Conservation (phyloP, 2,888 invertebrate species). For the Rhabditophanes sp. region DNA sequence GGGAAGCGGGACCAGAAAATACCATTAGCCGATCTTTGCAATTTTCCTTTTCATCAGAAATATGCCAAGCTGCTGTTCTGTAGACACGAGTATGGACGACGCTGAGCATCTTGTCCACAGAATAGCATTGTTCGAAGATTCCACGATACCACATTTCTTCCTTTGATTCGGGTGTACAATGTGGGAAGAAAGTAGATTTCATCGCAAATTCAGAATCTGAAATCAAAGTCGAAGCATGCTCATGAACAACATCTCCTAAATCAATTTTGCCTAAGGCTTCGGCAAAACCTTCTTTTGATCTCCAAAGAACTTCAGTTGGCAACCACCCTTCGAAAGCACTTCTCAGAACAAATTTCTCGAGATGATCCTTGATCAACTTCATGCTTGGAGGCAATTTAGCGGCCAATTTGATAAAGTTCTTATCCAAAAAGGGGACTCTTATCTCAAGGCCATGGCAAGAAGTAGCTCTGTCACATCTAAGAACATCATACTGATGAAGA, state of each 20-base stretch:
- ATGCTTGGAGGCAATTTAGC: conserved; percentile 29
- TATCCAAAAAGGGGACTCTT: conserved; percentile 42
- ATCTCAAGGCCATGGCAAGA: conserved; percentile 43
- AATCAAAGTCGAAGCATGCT: conserved; percentile 21
- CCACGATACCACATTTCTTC: conserved; percentile 37
- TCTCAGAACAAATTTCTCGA: conserved; percentile 36
- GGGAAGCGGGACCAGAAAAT: conserved; percentile 18
- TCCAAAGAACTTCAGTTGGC: conserved; percentile 39
- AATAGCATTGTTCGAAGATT: conserved; percentile 34
- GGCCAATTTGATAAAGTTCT: conserved; percentile 37
- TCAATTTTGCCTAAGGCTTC: conserved; percentile 41
- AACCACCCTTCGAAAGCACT: conserved; percentile 37
- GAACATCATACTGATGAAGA: conserved; percentile 42
- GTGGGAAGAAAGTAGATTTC: conserved; percentile 26
- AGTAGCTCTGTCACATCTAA: conserved; percentile 27
- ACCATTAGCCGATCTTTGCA: conserved; percentile 8
- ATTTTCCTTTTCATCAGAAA: conserved; percentile 34
- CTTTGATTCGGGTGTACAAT: conserved; percentile 32
- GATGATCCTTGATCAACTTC: conserved; percentile 30
- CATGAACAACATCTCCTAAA: conserved; percentile 27
- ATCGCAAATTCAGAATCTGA: conserved; percentile 19
- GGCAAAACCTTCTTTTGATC: conserved; percentile 41
- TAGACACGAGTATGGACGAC: conserved; percentile 42
- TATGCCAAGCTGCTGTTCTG: conserved; percentile 39
- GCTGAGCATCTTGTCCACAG: conserved; percentile 27